Evolutionary conservation across 2,113 vertebrate species (phyloP).

Genomic region (Scortum barcoo): DNA sequence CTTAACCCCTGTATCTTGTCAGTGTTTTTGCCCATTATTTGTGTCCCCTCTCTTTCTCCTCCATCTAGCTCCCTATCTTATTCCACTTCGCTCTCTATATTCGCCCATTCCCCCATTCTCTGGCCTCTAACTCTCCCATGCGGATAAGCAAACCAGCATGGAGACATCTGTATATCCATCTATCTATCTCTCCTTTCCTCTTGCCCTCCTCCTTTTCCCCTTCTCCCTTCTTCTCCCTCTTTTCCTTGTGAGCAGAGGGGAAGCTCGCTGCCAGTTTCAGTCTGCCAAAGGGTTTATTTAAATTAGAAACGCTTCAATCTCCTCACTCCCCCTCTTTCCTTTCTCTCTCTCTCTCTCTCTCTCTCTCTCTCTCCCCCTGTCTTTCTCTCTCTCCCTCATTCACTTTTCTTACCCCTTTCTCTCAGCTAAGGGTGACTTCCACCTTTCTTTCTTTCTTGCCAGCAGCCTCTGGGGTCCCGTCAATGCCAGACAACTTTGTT

Average conservation of each 20-base stretch:
- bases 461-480: constrained; percentile 79
- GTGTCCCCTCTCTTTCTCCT: constrained; percentile 68
- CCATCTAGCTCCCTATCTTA: constrained; percentile 71
- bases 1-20: constrained; percentile 72
- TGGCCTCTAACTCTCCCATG: constrained; percentile 76
- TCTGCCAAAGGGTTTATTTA: constrained; percentile 89
- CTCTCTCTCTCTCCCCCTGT: constrained; percentile 70
- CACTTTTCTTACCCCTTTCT: constrained; percentile 70
- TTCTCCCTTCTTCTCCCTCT: constrained; percentile 72
- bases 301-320: constrained; percentile 88
- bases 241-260: constrained; percentile 82
- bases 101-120: constrained; percentile 61
- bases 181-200: constrained; percentile 79
- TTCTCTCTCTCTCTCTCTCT: constrained; percentile 32
- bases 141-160: constrained; percentile 76
- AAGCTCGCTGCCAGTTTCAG: constrained; percentile 88
- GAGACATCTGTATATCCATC: constrained; percentile 85
- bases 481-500: constrained; percentile 84
- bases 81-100: constrained; percentile 71
- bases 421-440: constrained; percentile 74
- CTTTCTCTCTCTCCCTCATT: constrained; percentile 59
- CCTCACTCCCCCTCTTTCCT: constrained; percentile 63
- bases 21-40: constrained; percentile 70
- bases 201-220: constrained; percentile 61
- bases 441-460: constrained; percentile 64